These are phyloP conservation scores for Malurus splendens DNA, from an alignment of 2,797 vertebrate genomes.

Conservation along the genomic window DNA sequence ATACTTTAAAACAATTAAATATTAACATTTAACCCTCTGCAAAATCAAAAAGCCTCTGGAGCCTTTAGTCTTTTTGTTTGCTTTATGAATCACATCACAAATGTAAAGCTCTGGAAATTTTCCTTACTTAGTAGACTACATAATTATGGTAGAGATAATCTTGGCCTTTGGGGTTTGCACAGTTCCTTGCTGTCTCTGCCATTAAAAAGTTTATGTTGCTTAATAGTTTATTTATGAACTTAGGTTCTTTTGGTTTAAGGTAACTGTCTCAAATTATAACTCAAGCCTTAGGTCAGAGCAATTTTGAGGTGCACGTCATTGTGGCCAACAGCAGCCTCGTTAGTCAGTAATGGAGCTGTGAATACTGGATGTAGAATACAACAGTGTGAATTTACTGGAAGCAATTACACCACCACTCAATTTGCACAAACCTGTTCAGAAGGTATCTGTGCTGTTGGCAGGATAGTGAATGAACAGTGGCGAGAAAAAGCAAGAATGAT, in stretches of 20 bases:
- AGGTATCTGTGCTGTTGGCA: not conserved
- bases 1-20: not conserved
- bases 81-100: slow-evolving; percentile 22
- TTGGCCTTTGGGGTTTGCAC: not conserved
- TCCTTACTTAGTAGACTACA: not conserved
- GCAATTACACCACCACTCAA: not conserved
- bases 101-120: not conserved
- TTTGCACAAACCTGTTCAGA: not conserved
- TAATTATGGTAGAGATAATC: not conserved
- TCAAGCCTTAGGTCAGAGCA: not conserved
- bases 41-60: slow-evolving; percentile 17
- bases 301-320: not conserved
- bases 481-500: not conserved
- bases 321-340: not conserved
- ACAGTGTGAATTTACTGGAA: not conserved
- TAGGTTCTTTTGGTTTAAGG: not conserved
- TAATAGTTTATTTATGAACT: not conserved
- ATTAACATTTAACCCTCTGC: not conserved
- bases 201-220: not conserved
- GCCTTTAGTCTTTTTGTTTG: not conserved
- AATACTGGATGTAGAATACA: not conserved
- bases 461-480: not conserved
- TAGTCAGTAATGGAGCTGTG: not conserved
- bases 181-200: not conserved
- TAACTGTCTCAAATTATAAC: not conserved